phyloP scores from a whole-genome alignment of 2,888 invertebrate genomes.

The Portevinia maculata region DNA sequence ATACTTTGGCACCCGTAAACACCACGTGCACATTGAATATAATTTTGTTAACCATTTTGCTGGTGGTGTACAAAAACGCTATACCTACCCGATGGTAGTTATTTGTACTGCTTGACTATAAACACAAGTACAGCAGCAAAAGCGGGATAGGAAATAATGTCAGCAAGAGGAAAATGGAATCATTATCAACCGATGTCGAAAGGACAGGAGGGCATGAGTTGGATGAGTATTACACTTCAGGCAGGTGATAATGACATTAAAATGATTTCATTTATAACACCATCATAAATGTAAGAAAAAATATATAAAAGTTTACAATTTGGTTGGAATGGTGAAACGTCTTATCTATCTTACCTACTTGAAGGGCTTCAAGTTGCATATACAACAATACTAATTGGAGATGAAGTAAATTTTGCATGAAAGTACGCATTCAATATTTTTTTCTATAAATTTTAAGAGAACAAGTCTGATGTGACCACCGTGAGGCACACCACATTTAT shows the following conservation, averaged over 20 bases:
- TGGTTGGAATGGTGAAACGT: slow-evolving; percentile 57
- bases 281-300: too few species aligned
- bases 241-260: slow-evolving; percentile 62
- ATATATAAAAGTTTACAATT: slow-evolving; percentile 48
- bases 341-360: slow-evolving; percentile 62
- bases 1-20: slow-evolving; percentile 77
- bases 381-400: slow-evolving; percentile 55
- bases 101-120: slow-evolving; percentile 30
- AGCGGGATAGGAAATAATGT: slow-evolving; percentile 52
- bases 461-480: too few species aligned
- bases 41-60: slow-evolving; percentile 61
- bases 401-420: too few species aligned
- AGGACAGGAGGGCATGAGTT: slow-evolving; percentile 28
- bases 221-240: slow-evolving; percentile 39
- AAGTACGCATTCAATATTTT: too few species aligned
- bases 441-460: too few species aligned
- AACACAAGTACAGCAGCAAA: slow-evolving; percentile 27
- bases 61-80: slow-evolving; percentile 56
- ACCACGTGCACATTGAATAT: slow-evolving; percentile 71
- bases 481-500: too few species aligned
- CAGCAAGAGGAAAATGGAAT: slow-evolving; percentile 36
- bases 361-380: slow-evolving; percentile 51
- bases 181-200: slow-evolving; percentile 50
- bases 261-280: slow-evolving; percentile 51
- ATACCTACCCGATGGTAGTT: slow-evolving; percentile 24